Base-by-base conservation (phyloP, 2,113 vertebrate genomes). In the Sceloporus undulatus region DNA sequence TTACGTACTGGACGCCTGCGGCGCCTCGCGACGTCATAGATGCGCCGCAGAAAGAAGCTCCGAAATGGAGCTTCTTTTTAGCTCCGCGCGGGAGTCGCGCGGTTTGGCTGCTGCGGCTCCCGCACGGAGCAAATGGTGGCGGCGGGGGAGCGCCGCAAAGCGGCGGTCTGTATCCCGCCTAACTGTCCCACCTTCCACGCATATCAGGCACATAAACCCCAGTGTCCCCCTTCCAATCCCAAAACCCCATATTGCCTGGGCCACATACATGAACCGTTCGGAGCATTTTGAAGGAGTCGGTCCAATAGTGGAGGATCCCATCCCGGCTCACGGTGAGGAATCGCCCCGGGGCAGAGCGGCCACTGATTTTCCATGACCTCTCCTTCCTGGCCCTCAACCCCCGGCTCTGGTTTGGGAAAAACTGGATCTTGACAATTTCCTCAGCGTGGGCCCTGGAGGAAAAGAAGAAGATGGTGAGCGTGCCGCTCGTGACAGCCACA, bases 251-350 rank as follows among this genome's bases (percentile, higher is more conserved):
- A 18, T 4, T 6, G 6, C 4, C n/a, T 34, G 5, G 5, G 23
- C 3, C 29, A 70, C 62, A 13, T 71, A 88, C 71, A 1, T 81
- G 21, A 34, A 88, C 82, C 0, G 86, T 88, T n/a, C 25, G 90
- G 5, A 93, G 86, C 78, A 93, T 90, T 1, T 19, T 86, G 65
- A 96, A 95, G 5, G 85, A 21, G 75, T 96, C 94, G 0, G 91
- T 89, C 95, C 95, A 96, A 87, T 93, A 92, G 79, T 95, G 93
- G 42, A 96, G 88, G 73, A 92, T 34, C 5, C 96, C 95, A 0
- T 95, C 93, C 56, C 93, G 92, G 90, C 92, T 96, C 81, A 96
- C 85, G 1, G 93, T 95, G 81, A 96, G 88, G 88, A 96, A 95
- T n/a, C 79, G 66, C 18, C 94, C 95, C 0, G 83, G 40, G 0